phyloP scores from a whole-genome alignment of 2,113 vertebrate genomes.

The Gopherus evgoodei region DNA sequence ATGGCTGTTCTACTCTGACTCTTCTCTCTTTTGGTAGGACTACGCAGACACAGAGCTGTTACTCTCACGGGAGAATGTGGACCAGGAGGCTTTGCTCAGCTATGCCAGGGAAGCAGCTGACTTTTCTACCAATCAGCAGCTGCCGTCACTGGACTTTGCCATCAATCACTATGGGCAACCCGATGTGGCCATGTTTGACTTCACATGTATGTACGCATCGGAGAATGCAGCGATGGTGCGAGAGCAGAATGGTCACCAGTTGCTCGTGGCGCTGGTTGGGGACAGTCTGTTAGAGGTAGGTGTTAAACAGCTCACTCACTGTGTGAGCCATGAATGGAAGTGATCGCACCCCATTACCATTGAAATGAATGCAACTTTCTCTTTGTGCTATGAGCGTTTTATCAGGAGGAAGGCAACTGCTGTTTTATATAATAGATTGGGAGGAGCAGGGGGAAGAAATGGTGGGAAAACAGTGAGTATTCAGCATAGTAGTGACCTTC shows the following conservation, averaged over 20 bases:
- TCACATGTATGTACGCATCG: conserved; percentile 98
- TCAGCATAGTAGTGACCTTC: neutral
- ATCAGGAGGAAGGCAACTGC: neutral
- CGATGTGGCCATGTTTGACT: conserved; percentile 99
- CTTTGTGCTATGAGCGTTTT: neutral
- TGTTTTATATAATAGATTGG: neutral
- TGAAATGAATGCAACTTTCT: rapidly evolving
- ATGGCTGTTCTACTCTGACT: neutral
- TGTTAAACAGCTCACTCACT: rapidly evolving
- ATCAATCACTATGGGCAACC: conserved; percentile 99
- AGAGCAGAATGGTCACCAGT: conserved; percentile 89
- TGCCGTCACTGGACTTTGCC: conserved; percentile 94
- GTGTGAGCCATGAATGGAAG: neutral
- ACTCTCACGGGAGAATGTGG: conserved; percentile 94
- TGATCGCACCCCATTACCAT: neutral
- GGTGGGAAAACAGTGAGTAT: neutral
- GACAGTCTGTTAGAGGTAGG: conserved; percentile 97
- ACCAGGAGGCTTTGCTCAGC: conserved; percentile 92
- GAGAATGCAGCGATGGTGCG: conserved; percentile 96
- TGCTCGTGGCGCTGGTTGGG: conserved; percentile 94
- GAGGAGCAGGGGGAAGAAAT: neutral
- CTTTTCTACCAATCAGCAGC: conserved; percentile 96
- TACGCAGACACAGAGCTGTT: conserved; percentile 93
- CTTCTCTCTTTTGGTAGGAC: conserved; percentile 82
- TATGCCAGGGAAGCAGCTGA: conserved; percentile 94